Base-by-base conservation (phyloP, 1,140 invertebrate species). In the Anastrepha ludens region DNA sequence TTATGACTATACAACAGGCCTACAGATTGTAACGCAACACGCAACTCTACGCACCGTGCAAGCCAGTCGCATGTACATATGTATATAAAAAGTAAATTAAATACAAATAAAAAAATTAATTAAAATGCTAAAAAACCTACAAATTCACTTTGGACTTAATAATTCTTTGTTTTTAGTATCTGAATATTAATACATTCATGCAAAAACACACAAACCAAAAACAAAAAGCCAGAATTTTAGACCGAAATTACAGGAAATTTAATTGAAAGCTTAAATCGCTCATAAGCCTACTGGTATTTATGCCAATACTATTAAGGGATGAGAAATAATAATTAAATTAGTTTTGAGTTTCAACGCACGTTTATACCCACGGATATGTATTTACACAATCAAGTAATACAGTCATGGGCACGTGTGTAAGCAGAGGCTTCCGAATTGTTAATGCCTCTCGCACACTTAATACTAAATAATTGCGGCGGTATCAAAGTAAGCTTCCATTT, bases 121-220 rank as follows among this genome's bases (percentile, higher is more conserved):
- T 62, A 74, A 74, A 74, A 74, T 47, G 39, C 41, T 41, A 44
- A 74, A 74, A 74, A 44, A 15, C 41, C 67, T 3, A 67, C 67
- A 74, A 44, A 74, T 41, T 67, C 11, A 67, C 65, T 67, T 67
- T 67, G 39, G 65, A 29, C 65, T 67, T 67, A 67, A 29, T 29
- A 29, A 29, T 29, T 29, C 29, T 29, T 29, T 29, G 44, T 44
- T 47, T 74, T 74, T 17, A 47, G 67, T 47, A 39, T 39, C 13
- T 47, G 44, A 74, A 74, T 74, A 74, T 74, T 74, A 74, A 44
- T 74, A 41, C 67, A 15, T 74, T 15, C 39, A 62, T 17, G 5
- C 60, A 6, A 15, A 17, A n/a, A n/a, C 9, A 55, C 2, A 62
- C 60, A 5, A 62, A 17, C 29, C 29, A 62, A 13, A 62, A 11